phyloP scores from a whole-genome alignment of 37 sponge, comb jelly and placozoan genomes.

The Geodia barretti region DNA sequence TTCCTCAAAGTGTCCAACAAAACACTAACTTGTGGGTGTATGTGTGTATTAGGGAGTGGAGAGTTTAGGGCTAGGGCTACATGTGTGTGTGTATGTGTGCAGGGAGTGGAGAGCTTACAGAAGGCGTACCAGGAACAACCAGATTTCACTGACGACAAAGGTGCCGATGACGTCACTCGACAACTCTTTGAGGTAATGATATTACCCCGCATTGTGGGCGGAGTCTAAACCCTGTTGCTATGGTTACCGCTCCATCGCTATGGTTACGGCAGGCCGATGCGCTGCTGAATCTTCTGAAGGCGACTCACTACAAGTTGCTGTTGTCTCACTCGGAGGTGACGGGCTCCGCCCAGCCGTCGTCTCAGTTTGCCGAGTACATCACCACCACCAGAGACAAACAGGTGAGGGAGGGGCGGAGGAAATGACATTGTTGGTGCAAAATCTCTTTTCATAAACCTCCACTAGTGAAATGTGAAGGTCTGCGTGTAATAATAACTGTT shows the following conservation, averaged over 20 bases:
- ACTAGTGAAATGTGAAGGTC: neutral
- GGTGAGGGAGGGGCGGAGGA: constrained; percentile 7
- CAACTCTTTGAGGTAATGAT: constrained; percentile 72
- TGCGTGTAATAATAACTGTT: neutral
- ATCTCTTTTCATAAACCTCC: neutral
- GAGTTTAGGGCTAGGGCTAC: no score
- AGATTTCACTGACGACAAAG: constrained; percentile 78
- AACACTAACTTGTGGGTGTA: no score
- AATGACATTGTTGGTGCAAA: neutral
- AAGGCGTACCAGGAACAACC: constrained; percentile 83
- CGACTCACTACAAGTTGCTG: constrained; percentile 67
- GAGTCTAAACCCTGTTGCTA: neutral
- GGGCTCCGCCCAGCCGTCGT: constrained; percentile 19
- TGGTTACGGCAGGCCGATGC: constrained; percentile 42
- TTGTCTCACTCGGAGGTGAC: constrained; percentile 38
- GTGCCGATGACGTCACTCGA: constrained; percentile 66
- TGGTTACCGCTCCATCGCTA: neutral
- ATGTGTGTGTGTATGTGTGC: no score
- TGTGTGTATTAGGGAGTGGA: neutral
- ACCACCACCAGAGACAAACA: constrained; percentile 55
- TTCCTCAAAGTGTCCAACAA: no score
- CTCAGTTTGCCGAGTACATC: constrained; percentile 55
- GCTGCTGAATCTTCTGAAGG: constrained; percentile 67
- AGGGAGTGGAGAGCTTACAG: constrained; percentile 63
- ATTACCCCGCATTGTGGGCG: neutral